These are phyloP conservation scores for Gasterosteus aculeatus DNA, from an alignment of 2,113 vertebrate species.

Conservation along the genomic window DNA sequence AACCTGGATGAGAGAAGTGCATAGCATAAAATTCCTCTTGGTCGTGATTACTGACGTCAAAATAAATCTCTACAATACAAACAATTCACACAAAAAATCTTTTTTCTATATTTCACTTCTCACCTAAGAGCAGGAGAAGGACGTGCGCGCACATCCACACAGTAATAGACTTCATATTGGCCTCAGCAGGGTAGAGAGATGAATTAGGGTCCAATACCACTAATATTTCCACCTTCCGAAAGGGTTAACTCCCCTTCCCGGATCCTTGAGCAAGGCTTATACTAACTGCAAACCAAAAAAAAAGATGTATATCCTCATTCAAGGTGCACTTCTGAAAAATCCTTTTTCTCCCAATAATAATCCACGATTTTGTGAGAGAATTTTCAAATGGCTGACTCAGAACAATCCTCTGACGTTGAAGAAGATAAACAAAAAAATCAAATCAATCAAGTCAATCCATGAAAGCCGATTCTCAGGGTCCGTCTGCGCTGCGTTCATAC, in stretches of 20 bases:
- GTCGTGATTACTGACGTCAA: neutral
- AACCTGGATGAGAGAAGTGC: constrained; percentile 24
- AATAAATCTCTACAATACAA: neutral
- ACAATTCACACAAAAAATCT: neutral
- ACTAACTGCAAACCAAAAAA: constrained; percentile 33
- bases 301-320: constrained; percentile 65
- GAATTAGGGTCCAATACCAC: constrained; percentile 52
- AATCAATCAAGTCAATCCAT: constrained; percentile 70
- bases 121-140: constrained; percentile 73
- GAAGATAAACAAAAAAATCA: constrained; percentile 31
- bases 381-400: neutral
- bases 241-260: constrained; percentile 54
- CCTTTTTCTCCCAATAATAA: constrained; percentile 59
- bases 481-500: constrained; percentile 66
- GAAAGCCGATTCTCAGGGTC: constrained; percentile 64
- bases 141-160: constrained; percentile 69
- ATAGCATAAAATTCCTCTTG: neutral
- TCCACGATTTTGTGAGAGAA: constrained; percentile 51
- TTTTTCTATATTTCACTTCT: constrained; percentile 44
- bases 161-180: constrained; percentile 70
- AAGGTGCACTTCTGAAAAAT: constrained; percentile 30
- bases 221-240: constrained; percentile 61
- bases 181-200: constrained; percentile 32
- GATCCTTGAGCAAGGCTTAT: constrained; percentile 54
- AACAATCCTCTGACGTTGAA: constrained; percentile 36